Conservation (phyloP, 2,888 invertebrate species). For the Physocephala rufipes region DNA sequence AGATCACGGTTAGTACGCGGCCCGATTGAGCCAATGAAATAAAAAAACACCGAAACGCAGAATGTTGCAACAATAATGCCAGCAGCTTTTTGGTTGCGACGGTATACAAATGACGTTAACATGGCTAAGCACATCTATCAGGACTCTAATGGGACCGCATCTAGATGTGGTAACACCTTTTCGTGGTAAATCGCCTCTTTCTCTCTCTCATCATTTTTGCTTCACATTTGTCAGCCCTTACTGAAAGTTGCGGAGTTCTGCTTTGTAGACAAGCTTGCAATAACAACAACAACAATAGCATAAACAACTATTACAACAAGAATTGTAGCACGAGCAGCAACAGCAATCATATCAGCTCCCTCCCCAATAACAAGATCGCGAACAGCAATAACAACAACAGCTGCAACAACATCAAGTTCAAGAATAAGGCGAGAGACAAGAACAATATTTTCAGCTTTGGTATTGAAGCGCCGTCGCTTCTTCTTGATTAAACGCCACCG, state of each 20-base stretch:
- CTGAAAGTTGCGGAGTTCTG: neutral
- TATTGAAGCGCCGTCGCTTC: constrained; percentile 18
- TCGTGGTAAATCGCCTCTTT: constrained; percentile 25
- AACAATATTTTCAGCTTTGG: neutral
- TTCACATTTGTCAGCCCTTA: neutral
- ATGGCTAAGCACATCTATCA: constrained; percentile 43
- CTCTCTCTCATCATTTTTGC: neutral
- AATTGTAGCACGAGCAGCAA: neutral
- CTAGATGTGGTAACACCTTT: constrained; percentile 36
- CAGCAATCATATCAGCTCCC: neutral
- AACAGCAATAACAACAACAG: too few relatives aligned
- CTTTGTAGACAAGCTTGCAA: neutral
- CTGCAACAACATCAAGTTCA: too few relatives aligned
- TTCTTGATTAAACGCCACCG: constrained; percentile 6
- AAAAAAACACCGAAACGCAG: neutral
- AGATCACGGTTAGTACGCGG: constrained; percentile 4
- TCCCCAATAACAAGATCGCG: too few relatives aligned
- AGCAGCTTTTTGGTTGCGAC: constrained; percentile 4
- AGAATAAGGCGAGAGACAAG: too few relatives aligned
- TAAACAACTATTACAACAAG: neutral
- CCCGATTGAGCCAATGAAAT: neutral
- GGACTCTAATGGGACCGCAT: constrained; percentile 43
- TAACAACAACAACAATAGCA: neutral
- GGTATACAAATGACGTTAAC: neutral
- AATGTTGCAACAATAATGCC: neutral